Evolutionary conservation across 2,797 vertebrate genomes (phyloP), one percentile per base, ranked within the genome.

Genomic region (Scolopax bukidnonensis): DNA sequence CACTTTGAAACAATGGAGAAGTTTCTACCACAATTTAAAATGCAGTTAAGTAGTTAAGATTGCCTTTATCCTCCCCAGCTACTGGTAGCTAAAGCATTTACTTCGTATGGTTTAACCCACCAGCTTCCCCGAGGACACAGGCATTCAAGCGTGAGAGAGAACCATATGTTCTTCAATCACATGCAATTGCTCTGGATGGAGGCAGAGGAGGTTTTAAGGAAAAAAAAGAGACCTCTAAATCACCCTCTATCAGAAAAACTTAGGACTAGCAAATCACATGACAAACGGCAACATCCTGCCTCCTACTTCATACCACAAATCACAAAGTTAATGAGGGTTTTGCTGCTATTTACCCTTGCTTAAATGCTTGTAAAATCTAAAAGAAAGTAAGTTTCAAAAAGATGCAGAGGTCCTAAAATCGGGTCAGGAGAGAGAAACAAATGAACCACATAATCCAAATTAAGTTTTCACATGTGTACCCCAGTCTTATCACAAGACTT

Each of bases 371-470:
- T 78, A 33, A 12, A 74, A n/a, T 57, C 65, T 41, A 64, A 70
- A 69, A 68, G 21, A 51, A 82, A 88, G 25, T 17, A 6, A 41
- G 41, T 89, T 53, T 63, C 32, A 51, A 12, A 24, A 82, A 33
- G 10, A n/a, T 74, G 18, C 32, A 89, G 53, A 57, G 12, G 36
- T 74, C 15, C 21, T 78, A 54, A 77, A 56, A 61, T 57, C 0
- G 1, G 9, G 3, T 70, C 23, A n/a, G 67, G 13, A 68, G n/a
- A 78, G 9, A 82, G 30, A 94, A 83, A 81, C 10, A 77, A 80
- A 74, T 0, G 0, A 84, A 38, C n/a, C 27, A 56, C 27, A 12
- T 50, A 53, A 53, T 16, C 30, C 36, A 40, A 47, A 61, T 4
- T 16, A 57, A 33, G 23, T 77, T 67, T 88, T 61, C 61, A 57